Evolutionary conservation across 1,140 invertebrate genomes (phyloP).

Genomic region (Cydia strobilella): DNA sequence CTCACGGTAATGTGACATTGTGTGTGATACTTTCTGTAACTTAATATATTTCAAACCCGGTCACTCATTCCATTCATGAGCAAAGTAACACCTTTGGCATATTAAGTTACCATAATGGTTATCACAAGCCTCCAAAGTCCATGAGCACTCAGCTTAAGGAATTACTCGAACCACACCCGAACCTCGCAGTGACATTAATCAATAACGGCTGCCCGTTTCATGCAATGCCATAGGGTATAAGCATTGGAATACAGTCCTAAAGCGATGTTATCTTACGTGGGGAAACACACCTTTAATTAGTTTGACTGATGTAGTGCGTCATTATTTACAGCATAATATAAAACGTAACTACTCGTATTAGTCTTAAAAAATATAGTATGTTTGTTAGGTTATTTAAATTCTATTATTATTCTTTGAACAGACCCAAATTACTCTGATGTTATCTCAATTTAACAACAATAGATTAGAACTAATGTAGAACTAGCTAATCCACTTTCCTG

Average conservation of each 20-base stretch:
- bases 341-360: too few species aligned
- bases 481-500: neutral
- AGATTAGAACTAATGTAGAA: neutral
- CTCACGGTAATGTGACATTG: too few species aligned
- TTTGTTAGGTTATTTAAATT: too few species aligned
- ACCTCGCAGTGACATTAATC: conserved; percentile 41
- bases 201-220: conserved; percentile 37
- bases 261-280: conserved; percentile 15
- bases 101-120: neutral
- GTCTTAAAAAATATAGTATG: too few species aligned
- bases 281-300: neutral
- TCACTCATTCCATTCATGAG: too few species aligned
- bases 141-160: conserved; percentile 14
- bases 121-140: neutral
- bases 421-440: too few species aligned
- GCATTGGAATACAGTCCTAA: conserved; percentile 4
- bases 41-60: too few species aligned
- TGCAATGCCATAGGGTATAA: neutral
- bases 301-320: neutral
- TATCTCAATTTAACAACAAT: too few species aligned
- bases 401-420: too few species aligned
- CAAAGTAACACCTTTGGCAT: too few species aligned
- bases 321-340: neutral
- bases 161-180: conserved; percentile 36
- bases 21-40: too few species aligned